These are phyloP conservation scores for Zosterops lateralis DNA, from an alignment of 2,113 vertebrate species.

Conservation along the genomic window DNA sequence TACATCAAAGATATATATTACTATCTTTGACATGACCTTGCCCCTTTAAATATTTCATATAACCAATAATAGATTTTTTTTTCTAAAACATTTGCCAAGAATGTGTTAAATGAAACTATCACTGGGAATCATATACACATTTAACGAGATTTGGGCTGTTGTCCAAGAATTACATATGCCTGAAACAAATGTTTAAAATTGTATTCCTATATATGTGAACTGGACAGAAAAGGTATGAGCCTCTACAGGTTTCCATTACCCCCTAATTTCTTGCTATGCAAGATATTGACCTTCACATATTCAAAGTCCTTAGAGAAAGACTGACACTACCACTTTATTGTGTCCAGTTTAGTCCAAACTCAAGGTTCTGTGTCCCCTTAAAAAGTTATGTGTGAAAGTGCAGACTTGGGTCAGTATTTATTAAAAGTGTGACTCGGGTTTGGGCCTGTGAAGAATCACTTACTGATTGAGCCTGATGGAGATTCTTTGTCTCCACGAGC, in stretches of 20 bases:
- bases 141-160: neutral
- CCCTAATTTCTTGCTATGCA: neutral
- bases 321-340: rapidly evolving
- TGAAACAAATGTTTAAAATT: slow-evolving; percentile 23
- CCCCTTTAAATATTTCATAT: slow-evolving; percentile 35
- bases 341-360: neutral
- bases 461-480: neutral
- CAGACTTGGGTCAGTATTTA: neutral
- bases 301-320: neutral
- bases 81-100: slow-evolving; percentile 26
- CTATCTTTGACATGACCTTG: slow-evolving; percentile 21
- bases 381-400: rapidly evolving
- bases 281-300: neutral
- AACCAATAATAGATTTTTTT: slow-evolving; percentile 11
- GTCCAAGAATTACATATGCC: slow-evolving; percentile 30
- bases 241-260: neutral
- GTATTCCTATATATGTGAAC: neutral
- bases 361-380: neutral
- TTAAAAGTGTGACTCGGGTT: neutral
- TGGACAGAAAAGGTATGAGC: neutral
- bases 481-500: neutral
- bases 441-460: neutral
- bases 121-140: neutral
- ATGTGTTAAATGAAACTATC: slow-evolving; percentile 33
- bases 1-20: slow-evolving; percentile 33